Evolutionary conservation across 1,140 invertebrate species (phyloP), one percentile per base, ranked within the genome.

Genomic region (Drosophila suzukii): DNA sequence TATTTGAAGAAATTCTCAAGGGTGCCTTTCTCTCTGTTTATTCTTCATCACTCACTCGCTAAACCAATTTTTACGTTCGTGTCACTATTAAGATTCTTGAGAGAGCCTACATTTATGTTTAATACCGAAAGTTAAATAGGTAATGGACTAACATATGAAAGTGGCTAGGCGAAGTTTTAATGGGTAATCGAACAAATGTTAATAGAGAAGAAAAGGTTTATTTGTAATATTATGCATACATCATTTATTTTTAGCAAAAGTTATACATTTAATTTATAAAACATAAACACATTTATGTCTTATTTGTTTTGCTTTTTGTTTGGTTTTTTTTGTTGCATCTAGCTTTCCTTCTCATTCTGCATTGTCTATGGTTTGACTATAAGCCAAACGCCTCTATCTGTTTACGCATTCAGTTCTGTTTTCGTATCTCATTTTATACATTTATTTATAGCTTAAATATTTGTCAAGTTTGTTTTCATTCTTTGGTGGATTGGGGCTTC

Each of bases 1-100:
- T 90, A 91, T 89, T 91, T 72, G 88, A 90, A 90, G 32, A 91
- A 84, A 91, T 90, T 88, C 76, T 84, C 65, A 65, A 47, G 76
- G 61, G 47, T 49, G 63, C 43, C 74, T 15, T 49, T 32, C 49
- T 56, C 15, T 62, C 27, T 43, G 32, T 50, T 63, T 61, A 43
- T 51, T 12, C 38, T 41, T 43, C 24, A 13, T 41, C 50, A 8
- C 49, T 68, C 38, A 44, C 11, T 34, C 55, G 30, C 34, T 47
- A 10, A 62, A 56, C 27, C 59, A 47, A 36, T 49, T 50, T 2
- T 55, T 36, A 13, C 34, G 36, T 12, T 51, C 13, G 34, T 49
- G 27, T 24, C 38, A 43, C 30, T 50, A 34, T 46, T 47, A 68
- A 20, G 36, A 36, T 70, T 43, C 57, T 43, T 49, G 12, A 17